phyloP scores from a whole-genome alignment of 2,113 vertebrate genomes.

The Orcinus orca region DNA sequence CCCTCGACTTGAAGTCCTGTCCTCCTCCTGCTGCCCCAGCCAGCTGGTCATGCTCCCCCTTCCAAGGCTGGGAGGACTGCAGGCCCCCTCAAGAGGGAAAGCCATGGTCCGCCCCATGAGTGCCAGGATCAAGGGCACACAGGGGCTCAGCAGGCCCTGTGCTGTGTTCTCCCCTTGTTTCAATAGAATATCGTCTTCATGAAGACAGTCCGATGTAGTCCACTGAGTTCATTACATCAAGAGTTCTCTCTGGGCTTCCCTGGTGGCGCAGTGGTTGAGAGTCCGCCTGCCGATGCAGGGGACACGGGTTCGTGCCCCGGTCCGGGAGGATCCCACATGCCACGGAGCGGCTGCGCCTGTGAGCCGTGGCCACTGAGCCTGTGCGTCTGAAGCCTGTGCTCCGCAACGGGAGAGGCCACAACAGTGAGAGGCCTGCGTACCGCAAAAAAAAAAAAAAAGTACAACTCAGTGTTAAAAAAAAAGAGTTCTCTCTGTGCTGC shows the following conservation, averaged over 20 bases:
- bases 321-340: too few species aligned
- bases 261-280: too few species aligned
- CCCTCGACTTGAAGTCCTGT: rapidly evolving
- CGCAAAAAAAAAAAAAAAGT: too few species aligned
- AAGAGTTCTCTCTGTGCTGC: neutral
- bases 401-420: too few species aligned
- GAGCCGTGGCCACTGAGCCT: too few species aligned
- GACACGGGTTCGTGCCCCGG: too few species aligned
- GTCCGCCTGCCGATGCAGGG: too few species aligned
- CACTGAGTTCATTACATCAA: neutral
- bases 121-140: neutral
- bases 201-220: neutral
- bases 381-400: too few species aligned
- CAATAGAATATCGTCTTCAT: neutral
- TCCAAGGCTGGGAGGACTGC: neutral
- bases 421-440: too few species aligned
- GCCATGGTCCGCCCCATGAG: rapidly evolving
- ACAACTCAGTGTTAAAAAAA: too few species aligned
- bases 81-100: neutral
- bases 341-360: too few species aligned
- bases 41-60: rapidly evolving
- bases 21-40: rapidly evolving
- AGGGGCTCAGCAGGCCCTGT: neutral
- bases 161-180: neutral
- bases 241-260: neutral